Evolutionary conservation across 2,797 vertebrate genomes (phyloP), one percentile per base, ranked within the genome.

Genomic region (Buphagus erythrorhynchus): DNA sequence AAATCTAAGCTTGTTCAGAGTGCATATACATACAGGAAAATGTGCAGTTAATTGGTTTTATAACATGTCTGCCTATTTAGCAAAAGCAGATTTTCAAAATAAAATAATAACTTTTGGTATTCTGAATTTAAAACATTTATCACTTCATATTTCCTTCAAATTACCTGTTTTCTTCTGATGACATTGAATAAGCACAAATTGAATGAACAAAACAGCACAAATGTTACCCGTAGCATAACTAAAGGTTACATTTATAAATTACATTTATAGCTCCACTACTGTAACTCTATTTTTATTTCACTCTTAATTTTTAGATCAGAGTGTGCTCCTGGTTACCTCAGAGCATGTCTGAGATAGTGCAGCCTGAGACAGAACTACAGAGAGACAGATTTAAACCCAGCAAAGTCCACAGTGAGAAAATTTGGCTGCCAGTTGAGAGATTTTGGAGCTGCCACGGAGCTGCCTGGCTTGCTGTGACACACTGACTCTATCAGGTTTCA

Each of bases 291-390:
- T 86, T 88, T 69, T 25, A 6, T 65, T 81, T 78, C 20, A 13
- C 18, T 31, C 5, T 45, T 58, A 69, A 49, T 49, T 46, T 71
- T 13, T 13, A 49, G 36, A 58, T 66, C 69, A 84, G 31, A 68
- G 71, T 71, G 46, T 72, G 25, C 33, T 81, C 24, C 55, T 66
- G 29, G 31, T 72, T 72, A 38, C 42, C 45, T 73, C 24, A 2
- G 8, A 18, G 7, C 36, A 11, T 1, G 6, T 31, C 49, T 26
- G 28, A 59, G n/a, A 58, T 2, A 52, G 55, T 0, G 0, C 28
- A 91, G 26, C 18, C 33, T 1, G 3, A 54, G 69, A 31, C 5
- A 73, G 31, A 71, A 61, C 21, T 63, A 20, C 12, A n/a, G 33
- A 77, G 62, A 22, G 29, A 20, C 22, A 69, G 52, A 45, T 21